Evolutionary conservation across 64 coral and sea anemone species (phyloP), one percentile per base, ranked within the genome.

Genomic region (Dendrophyllia cribrosa): DNA sequence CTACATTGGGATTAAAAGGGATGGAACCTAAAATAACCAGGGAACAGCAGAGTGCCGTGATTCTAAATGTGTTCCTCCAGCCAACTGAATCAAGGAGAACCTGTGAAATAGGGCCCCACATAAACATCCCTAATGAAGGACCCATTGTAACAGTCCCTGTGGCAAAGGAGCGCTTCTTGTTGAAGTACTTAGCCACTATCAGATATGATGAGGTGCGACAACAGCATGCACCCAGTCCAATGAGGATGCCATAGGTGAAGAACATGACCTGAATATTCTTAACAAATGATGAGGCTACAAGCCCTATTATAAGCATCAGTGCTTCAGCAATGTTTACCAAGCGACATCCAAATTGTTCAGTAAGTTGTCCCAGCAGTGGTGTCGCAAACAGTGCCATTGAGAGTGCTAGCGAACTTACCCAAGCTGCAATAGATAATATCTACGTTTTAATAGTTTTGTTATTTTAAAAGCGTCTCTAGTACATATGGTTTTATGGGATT

Each of bases 141-240:
- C 80, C 80, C 58, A 68, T 68, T 22, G 80, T 65, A 21, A 84
- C 13, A 21, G 14, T 66, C 15, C 59, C 80, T 22, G 80, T 84
- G 2, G 80, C 80, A 68, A 84, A 68, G 7, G 64, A 65, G 19
- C 80, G 80, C 58, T 21, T 84, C 34, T 68, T 62, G 58, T 84
- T 84, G n/a, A 84, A 84, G 80, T 84, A 84, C 26, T 47, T 62
- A 10, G 80, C 80, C 9, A 50, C 59, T 19, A 84, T 51, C 24
- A 84, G 25, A 46, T 65, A 65, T n/a, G 23, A 45, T 9, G 59
- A 65, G 6, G 64, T 84, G 55, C 64, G 64, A 62, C 58, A 65
- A 23, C 5, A 49, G 64, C 64, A 47, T 47, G 64, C 23, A 12
- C 80, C 80, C 11, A 84, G 59, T 84, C 80, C 80, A 4, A 17